phyloP scores from a whole-genome alignment of 2,888 invertebrate genomes.

The Lasius fuliginosus region DNA sequence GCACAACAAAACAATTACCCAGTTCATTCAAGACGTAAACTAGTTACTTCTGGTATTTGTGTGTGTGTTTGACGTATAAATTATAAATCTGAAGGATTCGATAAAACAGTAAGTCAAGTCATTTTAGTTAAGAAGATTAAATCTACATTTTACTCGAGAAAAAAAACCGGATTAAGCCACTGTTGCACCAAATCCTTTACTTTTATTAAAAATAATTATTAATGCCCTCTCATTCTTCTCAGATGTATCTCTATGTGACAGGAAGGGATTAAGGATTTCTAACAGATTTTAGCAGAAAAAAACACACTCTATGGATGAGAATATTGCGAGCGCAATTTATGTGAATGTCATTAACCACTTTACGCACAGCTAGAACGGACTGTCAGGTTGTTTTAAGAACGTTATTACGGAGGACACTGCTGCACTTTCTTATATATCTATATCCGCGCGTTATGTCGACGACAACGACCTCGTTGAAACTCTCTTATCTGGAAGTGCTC shows the following conservation, averaged over 20 bases:
- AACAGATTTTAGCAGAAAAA: background rate
- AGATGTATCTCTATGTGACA: background rate
- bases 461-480: slow-evolving; percentile 65
- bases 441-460: slow-evolving; percentile 58
- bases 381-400: slow-evolving; percentile 27
- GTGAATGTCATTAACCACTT: slow-evolving; percentile 32
- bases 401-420: slow-evolving; percentile 47
- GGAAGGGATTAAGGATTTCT: background rate
- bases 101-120: background rate
- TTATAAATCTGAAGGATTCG: background rate
- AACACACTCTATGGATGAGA: background rate
- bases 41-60: background rate
- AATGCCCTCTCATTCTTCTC: too few relatives aligned
- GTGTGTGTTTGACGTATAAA: background rate
- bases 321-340: slow-evolving; percentile 24
- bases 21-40: background rate
- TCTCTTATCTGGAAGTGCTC: slow-evolving; percentile 67
- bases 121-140: background rate
- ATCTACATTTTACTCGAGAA: background rate
- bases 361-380: background rate
- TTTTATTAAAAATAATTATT: background rate
- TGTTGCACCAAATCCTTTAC: background rate
- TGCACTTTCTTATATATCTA: slow-evolving; percentile 57
- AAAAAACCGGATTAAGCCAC: background rate
- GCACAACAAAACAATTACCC: background rate